These are phyloP conservation scores for Nixonia krombeini DNA, from an alignment of 1,140 invertebrate genomes.

Conservation along the genomic window DNA sequence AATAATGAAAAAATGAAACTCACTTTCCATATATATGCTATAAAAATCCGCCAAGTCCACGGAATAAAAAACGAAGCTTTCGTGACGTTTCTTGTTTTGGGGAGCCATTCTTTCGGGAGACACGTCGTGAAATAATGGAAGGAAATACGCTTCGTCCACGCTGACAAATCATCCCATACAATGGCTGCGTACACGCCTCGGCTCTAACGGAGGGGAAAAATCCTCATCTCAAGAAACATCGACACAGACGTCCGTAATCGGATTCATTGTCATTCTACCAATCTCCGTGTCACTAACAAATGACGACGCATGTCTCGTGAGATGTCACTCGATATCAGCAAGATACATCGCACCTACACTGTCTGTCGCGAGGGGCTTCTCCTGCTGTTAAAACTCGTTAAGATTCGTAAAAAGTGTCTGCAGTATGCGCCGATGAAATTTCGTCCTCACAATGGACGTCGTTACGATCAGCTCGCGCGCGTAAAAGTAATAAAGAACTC, in stretches of 20 bases:
- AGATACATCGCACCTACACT: slow-evolving; percentile 31
- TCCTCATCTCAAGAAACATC: slow-evolving; percentile 32
- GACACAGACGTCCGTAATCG: slow-evolving; percentile 33
- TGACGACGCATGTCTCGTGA: slow-evolving; percentile 52
- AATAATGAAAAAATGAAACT: too few relatives aligned
- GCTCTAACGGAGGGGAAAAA: slow-evolving; percentile 10
- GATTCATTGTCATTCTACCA: slow-evolving; percentile 42
- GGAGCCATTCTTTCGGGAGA: slow-evolving; percentile 4
- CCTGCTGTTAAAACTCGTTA: slow-evolving; percentile 36
- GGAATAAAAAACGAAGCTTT: slow-evolving; percentile 5
- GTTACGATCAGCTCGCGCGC: slow-evolving; percentile 6
- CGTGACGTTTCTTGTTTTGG: slow-evolving; percentile 2
- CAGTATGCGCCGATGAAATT: slow-evolving; percentile 21
- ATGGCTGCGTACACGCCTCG: slow-evolving; percentile 15
- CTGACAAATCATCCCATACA: slow-evolving; percentile 29
- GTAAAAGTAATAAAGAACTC: slow-evolving; percentile 23
- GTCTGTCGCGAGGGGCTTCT: slow-evolving; percentile 26
- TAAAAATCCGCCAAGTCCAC: too few relatives aligned
- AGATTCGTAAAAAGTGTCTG: slow-evolving; percentile 37
- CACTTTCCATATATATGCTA: too few relatives aligned
- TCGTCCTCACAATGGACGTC: slow-evolving; percentile 25
- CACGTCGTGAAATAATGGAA: slow-evolving; percentile 11
- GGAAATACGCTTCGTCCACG: slow-evolving; percentile 5
- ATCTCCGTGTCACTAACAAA: slow-evolving; percentile 51
- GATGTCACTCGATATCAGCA: slow-evolving; percentile 53